A percentile compares a stretch with the other conserved stretches of the same genome.
Conservation (phyloP, 2,113 vertebrate species). For the Silurus meridionalis region DNA sequence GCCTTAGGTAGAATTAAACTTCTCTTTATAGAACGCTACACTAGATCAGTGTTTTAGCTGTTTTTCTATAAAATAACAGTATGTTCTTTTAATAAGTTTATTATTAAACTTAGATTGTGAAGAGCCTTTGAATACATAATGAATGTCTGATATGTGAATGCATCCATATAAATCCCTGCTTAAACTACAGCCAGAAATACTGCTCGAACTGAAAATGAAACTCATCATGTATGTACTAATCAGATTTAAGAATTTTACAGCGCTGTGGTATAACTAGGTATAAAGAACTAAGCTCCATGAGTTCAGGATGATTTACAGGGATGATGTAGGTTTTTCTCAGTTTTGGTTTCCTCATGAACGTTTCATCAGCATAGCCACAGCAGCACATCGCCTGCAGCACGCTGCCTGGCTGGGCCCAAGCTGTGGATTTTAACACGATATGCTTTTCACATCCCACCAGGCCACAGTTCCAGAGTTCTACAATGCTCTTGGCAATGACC, state of each 20-base stretch:
- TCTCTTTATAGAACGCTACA: not conserved
- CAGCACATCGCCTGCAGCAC: slow-evolving; percentile 35
- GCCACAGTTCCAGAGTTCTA: slow-evolving; percentile 28
- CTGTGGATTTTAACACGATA: slow-evolving; percentile 31
- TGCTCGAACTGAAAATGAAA: too few relatives aligned
- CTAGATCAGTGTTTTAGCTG: not conserved
- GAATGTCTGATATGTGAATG: not conserved
- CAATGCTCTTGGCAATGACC: slow-evolving; percentile 34
- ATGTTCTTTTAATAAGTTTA: not conserved
- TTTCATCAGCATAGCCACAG: slow-evolving; percentile 45
- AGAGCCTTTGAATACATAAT: not conserved
- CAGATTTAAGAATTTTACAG: not conserved
- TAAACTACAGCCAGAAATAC: not conserved
- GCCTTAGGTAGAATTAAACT: not conserved
- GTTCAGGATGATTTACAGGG: not conserved
- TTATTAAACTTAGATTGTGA: not conserved
- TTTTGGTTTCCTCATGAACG: not conserved
- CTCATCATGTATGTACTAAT: too few relatives aligned
- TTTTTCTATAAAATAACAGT: not conserved
- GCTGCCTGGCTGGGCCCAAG: slow-evolving; percentile 13
- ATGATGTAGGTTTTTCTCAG: not conserved
- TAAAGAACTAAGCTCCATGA: not conserved
- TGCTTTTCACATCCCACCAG: slow-evolving; percentile 40
- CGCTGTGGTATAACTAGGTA: not conserved
- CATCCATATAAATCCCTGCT: not conserved